Percentiles rank a stretch among this genome's conserved stretches.
Conservation (phyloP, 1,140 invertebrate species). For the Homarus americanus region DNA sequence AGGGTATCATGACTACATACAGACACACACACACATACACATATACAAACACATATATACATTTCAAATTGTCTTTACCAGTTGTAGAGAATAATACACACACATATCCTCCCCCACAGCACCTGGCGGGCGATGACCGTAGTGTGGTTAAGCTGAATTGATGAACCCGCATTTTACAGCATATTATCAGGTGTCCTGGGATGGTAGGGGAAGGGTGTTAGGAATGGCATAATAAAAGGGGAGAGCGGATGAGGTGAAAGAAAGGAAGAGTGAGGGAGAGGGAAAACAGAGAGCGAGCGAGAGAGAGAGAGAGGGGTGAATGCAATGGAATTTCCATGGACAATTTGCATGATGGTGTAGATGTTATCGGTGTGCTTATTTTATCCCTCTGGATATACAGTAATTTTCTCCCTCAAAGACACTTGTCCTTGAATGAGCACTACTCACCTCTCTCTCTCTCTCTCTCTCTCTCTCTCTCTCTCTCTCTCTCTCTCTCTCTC, state of each 20-base stretch:
- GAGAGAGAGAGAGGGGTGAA: slow-evolving; percentile 30
- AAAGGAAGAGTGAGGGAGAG: slow-evolving; percentile 11
- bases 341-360: background rate
- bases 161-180: slow-evolving; percentile 41
- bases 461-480: slow-evolving; percentile 46
- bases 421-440: too few relatives aligned
- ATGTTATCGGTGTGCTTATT: background rate
- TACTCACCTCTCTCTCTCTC: slow-evolving; percentile 41
- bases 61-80: background rate
- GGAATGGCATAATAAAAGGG: slow-evolving; percentile 43
- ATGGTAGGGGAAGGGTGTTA: slow-evolving; percentile 20
- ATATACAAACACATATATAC: background rate
- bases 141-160: slow-evolving; percentile 14
- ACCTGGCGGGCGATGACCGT: slow-evolving; percentile 2
- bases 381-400: background rate
- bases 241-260: slow-evolving; percentile 1
- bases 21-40: background rate
- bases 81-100: too few relatives aligned
- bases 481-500: slow-evolving; percentile 8
- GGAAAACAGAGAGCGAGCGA: slow-evolving; percentile 23
- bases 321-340: background rate
- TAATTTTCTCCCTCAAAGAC: slow-evolving; percentile 9
- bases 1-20: too few relatives aligned
- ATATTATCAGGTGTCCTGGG: slow-evolving; percentile 23
- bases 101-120: too few relatives aligned